phyloP scores from a whole-genome alignment of 2,888 invertebrate species.

The Drosophila histrio region DNA sequence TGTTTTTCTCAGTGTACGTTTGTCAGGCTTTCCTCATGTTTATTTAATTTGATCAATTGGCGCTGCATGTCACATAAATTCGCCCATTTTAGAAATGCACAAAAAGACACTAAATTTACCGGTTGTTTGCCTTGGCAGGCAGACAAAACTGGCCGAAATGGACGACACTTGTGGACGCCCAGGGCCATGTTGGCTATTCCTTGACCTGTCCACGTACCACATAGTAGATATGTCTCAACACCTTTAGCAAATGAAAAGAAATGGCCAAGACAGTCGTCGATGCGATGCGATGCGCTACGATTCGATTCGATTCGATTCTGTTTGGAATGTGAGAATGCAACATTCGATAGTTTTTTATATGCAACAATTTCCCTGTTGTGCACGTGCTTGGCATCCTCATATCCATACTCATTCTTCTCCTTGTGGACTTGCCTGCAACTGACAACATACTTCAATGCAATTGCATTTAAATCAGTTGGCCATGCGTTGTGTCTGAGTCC shows the following conservation, averaged over 20 bases:
- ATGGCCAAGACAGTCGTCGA: constrained; percentile 47
- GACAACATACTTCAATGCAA: constrained; percentile 76
- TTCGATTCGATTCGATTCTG: constrained; percentile 11
- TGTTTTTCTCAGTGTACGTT: not conserved
- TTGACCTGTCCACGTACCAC: constrained; percentile 63
- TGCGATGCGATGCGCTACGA: not conserved
- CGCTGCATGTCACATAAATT: constrained; percentile 82
- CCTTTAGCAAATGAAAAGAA: constrained; percentile 74
- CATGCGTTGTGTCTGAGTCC: constrained; percentile 38
- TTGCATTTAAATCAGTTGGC: constrained; percentile 76
- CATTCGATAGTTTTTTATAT: constrained; percentile 33
- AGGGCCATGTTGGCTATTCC: constrained; percentile 2
- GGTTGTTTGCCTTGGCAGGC: constrained; percentile 56
- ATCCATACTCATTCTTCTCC: constrained; percentile 8
- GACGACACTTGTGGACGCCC: constrained; percentile 57
- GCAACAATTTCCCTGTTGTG: constrained; percentile 54
- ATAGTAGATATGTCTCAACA: constrained; percentile 75
- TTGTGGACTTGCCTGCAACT: constrained; percentile 31
- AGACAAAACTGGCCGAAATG: constrained; percentile 43
- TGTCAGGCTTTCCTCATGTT: constrained; percentile 74
- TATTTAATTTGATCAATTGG: constrained; percentile 83
- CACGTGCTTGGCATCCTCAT: constrained; percentile 48
- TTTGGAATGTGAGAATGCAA: constrained; percentile 30
- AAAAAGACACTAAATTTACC: constrained; percentile 65
- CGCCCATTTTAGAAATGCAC: constrained; percentile 66